Evolutionary conservation across 2,888 invertebrate genomes (phyloP).

Genomic region (Tiliacea citrago): DNA sequence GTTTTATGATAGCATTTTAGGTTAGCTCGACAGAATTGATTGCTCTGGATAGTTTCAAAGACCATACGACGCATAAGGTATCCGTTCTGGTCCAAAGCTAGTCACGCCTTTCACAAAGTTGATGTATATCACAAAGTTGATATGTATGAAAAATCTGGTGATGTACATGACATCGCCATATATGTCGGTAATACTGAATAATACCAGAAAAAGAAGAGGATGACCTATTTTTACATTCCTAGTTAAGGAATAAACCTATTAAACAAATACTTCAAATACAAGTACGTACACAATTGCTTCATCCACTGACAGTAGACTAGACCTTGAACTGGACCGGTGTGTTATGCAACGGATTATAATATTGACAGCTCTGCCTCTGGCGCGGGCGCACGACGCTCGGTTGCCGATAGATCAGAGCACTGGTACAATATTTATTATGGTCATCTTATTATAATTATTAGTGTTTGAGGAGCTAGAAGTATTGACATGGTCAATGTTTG

Average conservation of each 20-base stretch:
- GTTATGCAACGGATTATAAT: constrained; percentile 65
- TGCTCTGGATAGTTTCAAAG: not conserved
- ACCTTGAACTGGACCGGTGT: constrained; percentile 62
- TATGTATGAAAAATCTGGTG: no score
- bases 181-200: not conserved
- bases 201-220: not conserved
- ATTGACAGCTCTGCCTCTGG: constrained; percentile 55
- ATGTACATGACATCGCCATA: no score
- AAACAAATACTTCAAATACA: constrained; percentile 32
- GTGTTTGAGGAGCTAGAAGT: constrained; percentile 33
- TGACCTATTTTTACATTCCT: not conserved
- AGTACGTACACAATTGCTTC: constrained; percentile 46
- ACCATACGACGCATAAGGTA: not conserved
- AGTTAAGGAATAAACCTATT: not conserved
- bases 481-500: constrained; percentile 33
- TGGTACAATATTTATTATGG: constrained; percentile 45
- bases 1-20: not conserved
- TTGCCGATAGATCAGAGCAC: constrained; percentile 26
- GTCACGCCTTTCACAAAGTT: not conserved
- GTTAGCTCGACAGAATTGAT: not conserved
- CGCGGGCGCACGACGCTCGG: constrained; percentile 28
- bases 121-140: not conserved
- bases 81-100: not conserved
- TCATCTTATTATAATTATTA: constrained; percentile 32
- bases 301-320: constrained; percentile 52